Conservation (phyloP, 2,113 vertebrate species). For the Conger conger region DNA sequence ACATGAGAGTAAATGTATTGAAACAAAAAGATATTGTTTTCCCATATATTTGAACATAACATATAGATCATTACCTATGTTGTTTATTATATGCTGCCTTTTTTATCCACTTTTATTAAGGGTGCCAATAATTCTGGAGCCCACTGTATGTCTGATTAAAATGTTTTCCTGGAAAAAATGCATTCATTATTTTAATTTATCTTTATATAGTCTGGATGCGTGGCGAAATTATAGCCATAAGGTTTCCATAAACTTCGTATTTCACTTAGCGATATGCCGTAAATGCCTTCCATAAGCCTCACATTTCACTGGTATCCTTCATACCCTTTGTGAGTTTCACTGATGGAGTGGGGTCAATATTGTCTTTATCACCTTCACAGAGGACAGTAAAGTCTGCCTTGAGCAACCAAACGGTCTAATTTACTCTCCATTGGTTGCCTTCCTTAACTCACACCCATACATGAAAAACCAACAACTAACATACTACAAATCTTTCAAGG, state of each 20-base stretch:
- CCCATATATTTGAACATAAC: too few species aligned
- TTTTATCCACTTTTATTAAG: too few species aligned
- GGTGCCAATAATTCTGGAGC: too few species aligned
- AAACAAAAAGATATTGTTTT: too few species aligned
- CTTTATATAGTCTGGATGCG: background rate
- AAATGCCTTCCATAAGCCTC: background rate
- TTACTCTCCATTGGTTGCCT: background rate
- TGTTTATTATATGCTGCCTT: too few species aligned
- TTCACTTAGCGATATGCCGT: background rate
- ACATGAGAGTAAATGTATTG: too few species aligned
- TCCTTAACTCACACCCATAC: constrained; percentile 7
- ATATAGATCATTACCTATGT: too few species aligned
- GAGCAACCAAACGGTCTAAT: background rate
- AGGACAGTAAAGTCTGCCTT: constrained; percentile 10
- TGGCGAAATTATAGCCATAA: background rate
- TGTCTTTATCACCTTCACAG: background rate
- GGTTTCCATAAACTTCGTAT: background rate
- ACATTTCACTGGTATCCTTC: background rate
- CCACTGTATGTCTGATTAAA: too few species aligned
- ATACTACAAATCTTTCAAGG: background rate
- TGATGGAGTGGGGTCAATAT: background rate
- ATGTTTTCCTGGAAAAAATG: too few species aligned
- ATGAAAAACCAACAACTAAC: background rate
- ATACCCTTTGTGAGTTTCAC: background rate
- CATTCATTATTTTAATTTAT: too few species aligned